Evolutionary conservation across 2,888 invertebrate species (phyloP), one percentile per base, ranked within the genome.

Genomic region (Linnaemya vulpina): DNA sequence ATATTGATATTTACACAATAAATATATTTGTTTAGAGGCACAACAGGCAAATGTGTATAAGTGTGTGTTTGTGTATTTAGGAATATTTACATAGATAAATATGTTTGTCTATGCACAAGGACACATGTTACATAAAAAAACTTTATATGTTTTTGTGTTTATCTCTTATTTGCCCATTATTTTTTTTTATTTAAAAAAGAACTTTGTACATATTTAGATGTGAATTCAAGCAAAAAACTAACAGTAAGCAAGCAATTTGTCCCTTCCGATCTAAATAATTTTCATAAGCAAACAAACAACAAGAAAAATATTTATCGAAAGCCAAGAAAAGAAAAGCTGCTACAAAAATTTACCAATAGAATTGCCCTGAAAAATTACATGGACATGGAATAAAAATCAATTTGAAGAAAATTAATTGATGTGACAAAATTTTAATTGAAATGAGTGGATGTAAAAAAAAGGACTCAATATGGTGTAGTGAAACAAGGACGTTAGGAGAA

Each of bases 1-100:
- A 84, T 84, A 84, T 81, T 84, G 80, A 62, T 79, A 86, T 86
- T 86, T 86, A 68, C 79, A 86, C 79, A 86, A 75, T 83, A 86
- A 83, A 78, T 79, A 83, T 79, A 73, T 86, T 80, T 84, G 73
- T 49, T 77, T 73, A 84, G 73, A 80, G n/a, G n/a, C 65, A 49
- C 38, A 58, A 65, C 30, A 30, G 25, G 5, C 13, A 58, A 25
- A 38, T n/a, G 68, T 35, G 35, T 22, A 11, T 55, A 25, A n/a
- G 25, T 65, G 30, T 30, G 30, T 2, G 30, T 30, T 5, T 30
- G 30, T 30, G 30, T 35, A 11, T 62, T 74, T 67, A 71, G 30
- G 76, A 80, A 73, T 77, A 80, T 84, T 80, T 84, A 53, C 84
- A 77, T 67, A 73, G 62, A 80, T 80, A 80, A 80, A 84, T 84